A percentile compares a stretch with the other conserved stretches of the same genome.
Evolutionary conservation across 1,140 invertebrate genomes (phyloP).

Genomic region (Drosophila novamexicana): DNA sequence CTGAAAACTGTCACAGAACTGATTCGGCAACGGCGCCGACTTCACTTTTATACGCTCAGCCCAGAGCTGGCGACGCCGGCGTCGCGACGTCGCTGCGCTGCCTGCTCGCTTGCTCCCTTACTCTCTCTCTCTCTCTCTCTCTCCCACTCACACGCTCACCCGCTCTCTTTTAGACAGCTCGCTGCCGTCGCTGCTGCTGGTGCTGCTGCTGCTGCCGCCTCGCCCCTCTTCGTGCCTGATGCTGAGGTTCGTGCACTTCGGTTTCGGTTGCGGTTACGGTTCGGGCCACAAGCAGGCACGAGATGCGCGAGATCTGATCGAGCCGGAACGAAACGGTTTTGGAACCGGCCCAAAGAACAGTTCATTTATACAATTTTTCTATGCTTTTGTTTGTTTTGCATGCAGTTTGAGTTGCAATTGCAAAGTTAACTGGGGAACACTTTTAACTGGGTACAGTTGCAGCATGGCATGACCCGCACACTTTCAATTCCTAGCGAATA

Average conservation of each 20-base stretch:
- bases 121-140: conserved; percentile 24
- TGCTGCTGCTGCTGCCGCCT: too few relatives aligned
- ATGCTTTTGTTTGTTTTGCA: neutral
- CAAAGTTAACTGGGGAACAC: neutral
- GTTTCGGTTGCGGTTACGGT: neutral
- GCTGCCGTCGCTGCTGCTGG: neutral
- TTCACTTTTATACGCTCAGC: conserved; percentile 69
- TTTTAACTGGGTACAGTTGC: conserved; percentile 10
- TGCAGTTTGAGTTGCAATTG: conserved; percentile 4
- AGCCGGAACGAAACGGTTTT: conserved; percentile 59
- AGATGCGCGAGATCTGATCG: conserved; percentile 13
- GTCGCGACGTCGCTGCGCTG: neutral
- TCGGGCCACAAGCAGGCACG: neutral
- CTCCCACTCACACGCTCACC: too few relatives aligned
- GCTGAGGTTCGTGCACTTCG: conserved; percentile 3
- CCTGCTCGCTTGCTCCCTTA: conserved; percentile 19
- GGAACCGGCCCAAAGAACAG: conserved; percentile 3
- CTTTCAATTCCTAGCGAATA: conserved; percentile 24
- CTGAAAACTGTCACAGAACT: conserved; percentile 78
- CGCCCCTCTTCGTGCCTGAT: neutral
- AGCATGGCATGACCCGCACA: neutral
- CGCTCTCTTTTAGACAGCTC: neutral
- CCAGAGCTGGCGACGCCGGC: neutral
- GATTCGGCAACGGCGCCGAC: conserved; percentile 41
- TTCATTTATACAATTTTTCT: neutral